These are phyloP conservation scores for Sternarchorhynchus goeldii DNA, from an alignment of 2,797 vertebrate genomes.

Conservation along the genomic window DNA sequence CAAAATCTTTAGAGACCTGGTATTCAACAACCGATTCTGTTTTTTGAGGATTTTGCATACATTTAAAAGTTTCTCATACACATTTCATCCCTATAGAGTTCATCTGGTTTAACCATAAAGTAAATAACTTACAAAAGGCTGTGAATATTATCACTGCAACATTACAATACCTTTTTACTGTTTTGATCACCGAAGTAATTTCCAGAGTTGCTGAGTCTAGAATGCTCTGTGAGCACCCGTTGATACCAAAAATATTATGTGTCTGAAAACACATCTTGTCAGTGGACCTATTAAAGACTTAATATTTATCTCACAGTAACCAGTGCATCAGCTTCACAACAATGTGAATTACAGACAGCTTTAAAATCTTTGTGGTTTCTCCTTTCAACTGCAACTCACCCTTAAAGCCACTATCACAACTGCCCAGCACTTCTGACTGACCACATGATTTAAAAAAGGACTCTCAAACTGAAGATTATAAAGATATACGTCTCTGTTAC, in stretches of 20 bases:
- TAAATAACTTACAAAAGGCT: background rate
- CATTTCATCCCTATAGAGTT: background rate
- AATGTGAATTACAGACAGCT: background rate
- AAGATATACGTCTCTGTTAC: slow-evolving; percentile 25
- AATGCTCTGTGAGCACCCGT: background rate
- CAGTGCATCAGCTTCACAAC: background rate
- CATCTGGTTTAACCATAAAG: background rate
- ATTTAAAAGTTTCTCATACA: background rate
- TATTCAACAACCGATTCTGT: background rate
- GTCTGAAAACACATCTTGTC: background rate
- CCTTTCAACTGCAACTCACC: background rate
- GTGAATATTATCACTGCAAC: background rate
- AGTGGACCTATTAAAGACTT: background rate
- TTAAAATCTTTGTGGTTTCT: background rate
- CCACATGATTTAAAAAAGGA: slow-evolving; percentile 34
- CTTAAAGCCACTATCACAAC: slow-evolving; percentile 4
- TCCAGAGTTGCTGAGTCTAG: background rate
- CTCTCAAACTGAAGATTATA: slow-evolving; percentile 3
- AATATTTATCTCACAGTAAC: background rate
- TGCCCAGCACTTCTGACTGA: slow-evolving; percentile 9
- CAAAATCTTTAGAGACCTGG: background rate
- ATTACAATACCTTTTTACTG: background rate
- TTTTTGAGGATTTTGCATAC: slow-evolving; percentile 9
- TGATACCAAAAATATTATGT: too few relatives aligned
- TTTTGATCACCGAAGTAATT: background rate